phyloP scores from a whole-genome alignment of 1,140 invertebrate genomes.

The Metaphire vulgaris region DNA sequence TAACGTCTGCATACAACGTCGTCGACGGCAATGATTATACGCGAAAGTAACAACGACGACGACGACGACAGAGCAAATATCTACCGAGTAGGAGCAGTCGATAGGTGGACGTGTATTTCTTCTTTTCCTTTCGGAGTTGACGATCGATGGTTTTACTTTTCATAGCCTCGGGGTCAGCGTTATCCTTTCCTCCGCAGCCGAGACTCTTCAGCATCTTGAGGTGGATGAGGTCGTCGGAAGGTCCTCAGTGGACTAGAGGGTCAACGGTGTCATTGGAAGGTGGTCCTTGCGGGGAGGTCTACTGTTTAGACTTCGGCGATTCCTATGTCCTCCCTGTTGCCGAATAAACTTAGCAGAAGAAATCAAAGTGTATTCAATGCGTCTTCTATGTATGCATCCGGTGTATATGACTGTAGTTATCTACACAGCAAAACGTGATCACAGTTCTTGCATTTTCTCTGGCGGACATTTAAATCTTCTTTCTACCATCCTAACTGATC shows the following conservation, averaged over 20 bases:
- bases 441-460: too few relatives aligned
- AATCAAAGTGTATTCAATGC: not conserved
- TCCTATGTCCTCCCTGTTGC: not conserved
- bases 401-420: not conserved
- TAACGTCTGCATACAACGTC: too few relatives aligned
- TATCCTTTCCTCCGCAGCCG: not conserved
- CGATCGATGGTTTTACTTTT: not conserved
- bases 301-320: not conserved
- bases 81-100: conserved; percentile 81
- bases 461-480: too few relatives aligned
- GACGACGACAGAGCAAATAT: too few relatives aligned
- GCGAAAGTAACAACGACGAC: too few relatives aligned
- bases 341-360: not conserved
- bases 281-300: not conserved
- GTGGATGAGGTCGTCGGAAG: not conserved
- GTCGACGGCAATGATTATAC: too few relatives aligned
- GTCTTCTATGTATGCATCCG: not conserved
- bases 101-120: not conserved
- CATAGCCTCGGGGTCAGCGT: not conserved
- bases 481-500: too few relatives aligned
- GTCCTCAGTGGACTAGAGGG: too few relatives aligned
- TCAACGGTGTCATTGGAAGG: not conserved
- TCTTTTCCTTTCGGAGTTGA: not conserved
- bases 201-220: not conserved
- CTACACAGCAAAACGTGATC: too few relatives aligned